phyloP scores from a whole-genome alignment of 2,113 vertebrate genomes.

The Crotophaga sulcirostris region DNA sequence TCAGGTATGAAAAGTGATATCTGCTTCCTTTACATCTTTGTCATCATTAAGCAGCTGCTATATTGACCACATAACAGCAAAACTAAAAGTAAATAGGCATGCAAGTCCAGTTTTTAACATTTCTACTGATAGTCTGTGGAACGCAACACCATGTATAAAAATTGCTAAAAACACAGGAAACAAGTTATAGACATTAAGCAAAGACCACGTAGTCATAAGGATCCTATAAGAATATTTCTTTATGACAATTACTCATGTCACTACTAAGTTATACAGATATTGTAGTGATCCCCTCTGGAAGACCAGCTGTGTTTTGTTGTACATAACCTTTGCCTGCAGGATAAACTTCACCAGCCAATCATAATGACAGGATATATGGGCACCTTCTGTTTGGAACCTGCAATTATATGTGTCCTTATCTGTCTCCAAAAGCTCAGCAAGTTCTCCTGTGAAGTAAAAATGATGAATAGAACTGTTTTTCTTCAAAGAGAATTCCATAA shows the following conservation, averaged over 20 bases:
- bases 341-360: not conserved
- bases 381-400: not conserved
- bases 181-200: not conserved
- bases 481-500: not conserved
- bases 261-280: not conserved
- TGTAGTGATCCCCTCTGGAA: not conserved
- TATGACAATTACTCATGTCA: not conserved
- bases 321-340: not conserved
- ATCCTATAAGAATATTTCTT: not conserved
- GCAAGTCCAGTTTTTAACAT: not conserved
- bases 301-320: fast-evolving
- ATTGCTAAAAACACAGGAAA: not conserved
- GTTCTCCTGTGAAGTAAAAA: not conserved
- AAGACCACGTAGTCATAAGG: not conserved
- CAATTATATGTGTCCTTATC: not conserved
- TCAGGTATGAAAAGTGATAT: not conserved
- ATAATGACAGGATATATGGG: not conserved
- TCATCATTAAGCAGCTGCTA: not conserved
- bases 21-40: not conserved
- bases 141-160: not conserved
- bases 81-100: not conserved
- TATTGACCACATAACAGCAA: not conserved
- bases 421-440: not conserved
- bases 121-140: not conserved
- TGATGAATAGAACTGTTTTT: not conserved